A percentile compares a stretch with the other conserved stretches of the same genome.
These are phyloP conservation scores for Orthonyx spaldingii DNA, from an alignment of 2,113 vertebrate species.

Conservation along the genomic window DNA sequence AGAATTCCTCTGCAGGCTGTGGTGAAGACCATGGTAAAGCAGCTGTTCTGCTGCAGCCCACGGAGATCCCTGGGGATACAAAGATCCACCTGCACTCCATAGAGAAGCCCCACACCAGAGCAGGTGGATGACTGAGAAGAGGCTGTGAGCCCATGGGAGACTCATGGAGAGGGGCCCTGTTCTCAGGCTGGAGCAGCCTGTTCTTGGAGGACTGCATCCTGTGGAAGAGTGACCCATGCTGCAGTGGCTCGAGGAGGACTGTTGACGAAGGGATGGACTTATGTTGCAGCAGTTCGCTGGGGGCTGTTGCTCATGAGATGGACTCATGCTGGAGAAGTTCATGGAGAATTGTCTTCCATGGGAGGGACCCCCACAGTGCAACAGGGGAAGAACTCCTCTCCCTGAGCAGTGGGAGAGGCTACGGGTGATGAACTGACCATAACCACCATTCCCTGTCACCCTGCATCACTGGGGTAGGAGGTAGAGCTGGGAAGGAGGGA, in stretches of 20 bases:
- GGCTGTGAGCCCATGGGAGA: not conserved
- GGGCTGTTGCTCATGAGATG: not conserved
- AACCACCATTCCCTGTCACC: not conserved
- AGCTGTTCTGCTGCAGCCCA: not conserved
- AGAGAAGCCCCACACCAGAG: not conserved
- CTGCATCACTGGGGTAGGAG: not conserved
- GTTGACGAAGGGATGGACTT: not conserved
- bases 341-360: not conserved
- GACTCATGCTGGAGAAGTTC: not conserved
- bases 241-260: not conserved
- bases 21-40: not conserved
- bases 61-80: not conserved
- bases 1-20: not conserved
- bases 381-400: not conserved
- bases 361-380: not conserved
- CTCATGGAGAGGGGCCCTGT: accelerated
- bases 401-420: not conserved
- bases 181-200: not conserved
- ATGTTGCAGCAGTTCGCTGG: not conserved
- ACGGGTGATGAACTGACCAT: not conserved
- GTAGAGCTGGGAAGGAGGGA: not conserved
- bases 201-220: not conserved
- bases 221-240: accelerated
- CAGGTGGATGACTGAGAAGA: not conserved
- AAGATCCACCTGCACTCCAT: not conserved